These are phyloP conservation scores for Anas bernieri DNA, from an alignment of 2,797 vertebrate genomes.

Conservation along the genomic window DNA sequence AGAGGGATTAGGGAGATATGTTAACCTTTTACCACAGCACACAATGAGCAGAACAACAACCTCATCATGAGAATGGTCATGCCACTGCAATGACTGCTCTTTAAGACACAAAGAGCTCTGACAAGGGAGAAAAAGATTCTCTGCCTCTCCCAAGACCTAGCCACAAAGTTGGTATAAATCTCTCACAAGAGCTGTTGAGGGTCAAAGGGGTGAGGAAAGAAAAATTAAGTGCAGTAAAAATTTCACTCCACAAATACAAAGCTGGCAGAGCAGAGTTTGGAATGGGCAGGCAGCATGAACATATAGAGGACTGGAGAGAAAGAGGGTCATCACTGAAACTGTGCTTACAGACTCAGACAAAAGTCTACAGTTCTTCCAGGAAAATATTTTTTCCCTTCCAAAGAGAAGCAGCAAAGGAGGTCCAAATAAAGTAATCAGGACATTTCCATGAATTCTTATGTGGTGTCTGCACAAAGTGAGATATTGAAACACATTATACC, in stretches of 20 bases:
- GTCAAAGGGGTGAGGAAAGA: background rate
- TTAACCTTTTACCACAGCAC: background rate
- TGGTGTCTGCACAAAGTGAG: background rate
- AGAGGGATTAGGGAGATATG: background rate
- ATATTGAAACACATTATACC: background rate
- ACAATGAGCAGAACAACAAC: background rate
- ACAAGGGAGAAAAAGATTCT: background rate
- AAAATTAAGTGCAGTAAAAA: background rate
- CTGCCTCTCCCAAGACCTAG: background rate
- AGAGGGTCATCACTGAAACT: background rate
- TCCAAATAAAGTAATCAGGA: background rate
- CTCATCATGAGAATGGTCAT: background rate
- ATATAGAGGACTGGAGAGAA: background rate
- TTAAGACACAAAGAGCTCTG: background rate
- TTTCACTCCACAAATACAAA: background rate
- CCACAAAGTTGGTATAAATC: background rate
- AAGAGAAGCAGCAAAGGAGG: background rate
- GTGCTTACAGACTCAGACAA: background rate
- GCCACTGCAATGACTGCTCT: background rate
- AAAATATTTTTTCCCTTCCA: background rate
- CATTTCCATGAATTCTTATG: background rate
- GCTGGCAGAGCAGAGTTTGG: background rate
- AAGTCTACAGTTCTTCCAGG: background rate
- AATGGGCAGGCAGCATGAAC: background rate
- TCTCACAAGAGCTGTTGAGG: background rate